phyloP scores from a whole-genome alignment of 2,888 invertebrate species.

The Proisotoma minuta region DNA sequence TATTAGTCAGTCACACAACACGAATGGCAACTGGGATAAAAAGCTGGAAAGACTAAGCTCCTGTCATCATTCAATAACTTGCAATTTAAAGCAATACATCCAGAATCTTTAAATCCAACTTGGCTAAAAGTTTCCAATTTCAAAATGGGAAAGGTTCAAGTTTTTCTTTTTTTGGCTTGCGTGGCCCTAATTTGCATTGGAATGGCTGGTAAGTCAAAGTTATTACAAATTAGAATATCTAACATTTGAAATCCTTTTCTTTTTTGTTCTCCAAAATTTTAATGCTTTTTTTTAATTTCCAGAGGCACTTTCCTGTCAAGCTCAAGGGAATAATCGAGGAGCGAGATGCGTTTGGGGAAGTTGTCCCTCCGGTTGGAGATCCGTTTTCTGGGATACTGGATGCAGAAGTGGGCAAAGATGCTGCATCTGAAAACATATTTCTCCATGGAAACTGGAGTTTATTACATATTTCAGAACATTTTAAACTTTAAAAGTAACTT shows the following conservation, averaged over 20 bases:
- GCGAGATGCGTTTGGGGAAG: constrained; percentile 6
- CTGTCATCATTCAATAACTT: too few relatives aligned
- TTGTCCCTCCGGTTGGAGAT: constrained; percentile 9
- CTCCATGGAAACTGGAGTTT: too few relatives aligned
- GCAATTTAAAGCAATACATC: too few relatives aligned
- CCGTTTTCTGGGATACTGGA: constrained; percentile 26
- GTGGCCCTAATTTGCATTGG: not conserved
- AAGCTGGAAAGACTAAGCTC: too few relatives aligned
- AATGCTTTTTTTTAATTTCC: not conserved
- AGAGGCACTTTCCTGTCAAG: constrained; percentile 17
- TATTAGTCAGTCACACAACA: too few relatives aligned
- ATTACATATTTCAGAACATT: too few relatives aligned
- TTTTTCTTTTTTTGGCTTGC: not conserved
- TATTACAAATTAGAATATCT: not conserved
- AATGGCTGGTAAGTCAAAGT: not conserved
- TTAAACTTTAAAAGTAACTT: too few relatives aligned
- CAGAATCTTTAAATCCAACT: too few relatives aligned
- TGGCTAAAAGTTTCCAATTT: too few relatives aligned
- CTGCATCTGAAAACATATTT: constrained; percentile 1
- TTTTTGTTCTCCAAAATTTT: not conserved
- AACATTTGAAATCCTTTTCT: not conserved
- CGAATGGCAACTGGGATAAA: too few relatives aligned
- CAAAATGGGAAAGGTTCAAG: not conserved
- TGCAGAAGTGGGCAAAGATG: constrained; percentile 8
- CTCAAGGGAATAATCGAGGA: constrained; percentile 10